phyloP scores from a whole-genome alignment of 2,888 invertebrate species.

The Augiades crinisus region DNA sequence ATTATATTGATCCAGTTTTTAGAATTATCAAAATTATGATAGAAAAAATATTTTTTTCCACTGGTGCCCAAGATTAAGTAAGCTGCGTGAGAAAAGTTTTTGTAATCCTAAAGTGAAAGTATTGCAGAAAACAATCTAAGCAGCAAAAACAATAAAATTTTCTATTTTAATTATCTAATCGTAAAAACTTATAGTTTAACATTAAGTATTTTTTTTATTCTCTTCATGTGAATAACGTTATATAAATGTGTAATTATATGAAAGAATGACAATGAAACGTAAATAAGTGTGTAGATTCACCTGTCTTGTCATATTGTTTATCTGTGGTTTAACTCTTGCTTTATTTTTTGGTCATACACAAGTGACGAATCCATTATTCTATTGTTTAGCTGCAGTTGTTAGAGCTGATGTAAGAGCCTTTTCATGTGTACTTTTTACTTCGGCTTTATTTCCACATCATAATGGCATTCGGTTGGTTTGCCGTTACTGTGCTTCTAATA shows the following conservation, averaged over 20 bases:
- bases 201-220: too few species aligned
- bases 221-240: too few species aligned
- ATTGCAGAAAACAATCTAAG: constrained; percentile 2
- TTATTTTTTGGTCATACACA: constrained; percentile 10
- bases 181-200: too few species aligned
- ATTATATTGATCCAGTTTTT: too few species aligned
- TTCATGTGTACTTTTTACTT: constrained; percentile 14
- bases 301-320: constrained; percentile 37
- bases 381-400: constrained; percentile 11
- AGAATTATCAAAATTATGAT: too few species aligned
- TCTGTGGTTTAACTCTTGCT: constrained; percentile 37
- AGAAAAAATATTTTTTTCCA: too few species aligned
- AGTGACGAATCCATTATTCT: constrained; percentile 4
- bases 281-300: background rate
- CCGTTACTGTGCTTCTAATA: background rate
- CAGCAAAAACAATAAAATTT: too few species aligned
- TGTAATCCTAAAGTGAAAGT: constrained; percentile 2
- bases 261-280: background rate
- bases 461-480: background rate
- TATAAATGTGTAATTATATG: background rate
- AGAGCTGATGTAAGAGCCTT: constrained; percentile 15
- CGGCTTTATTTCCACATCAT: constrained; percentile 9
- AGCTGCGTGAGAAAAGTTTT: too few species aligned
- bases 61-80: too few species aligned
- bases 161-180: too few species aligned